Percentiles rank a stretch among this genome's conserved stretches.
phyloP scores from a whole-genome alignment of 1,140 invertebrate genomes.

The Brachionus rubens region DNA sequence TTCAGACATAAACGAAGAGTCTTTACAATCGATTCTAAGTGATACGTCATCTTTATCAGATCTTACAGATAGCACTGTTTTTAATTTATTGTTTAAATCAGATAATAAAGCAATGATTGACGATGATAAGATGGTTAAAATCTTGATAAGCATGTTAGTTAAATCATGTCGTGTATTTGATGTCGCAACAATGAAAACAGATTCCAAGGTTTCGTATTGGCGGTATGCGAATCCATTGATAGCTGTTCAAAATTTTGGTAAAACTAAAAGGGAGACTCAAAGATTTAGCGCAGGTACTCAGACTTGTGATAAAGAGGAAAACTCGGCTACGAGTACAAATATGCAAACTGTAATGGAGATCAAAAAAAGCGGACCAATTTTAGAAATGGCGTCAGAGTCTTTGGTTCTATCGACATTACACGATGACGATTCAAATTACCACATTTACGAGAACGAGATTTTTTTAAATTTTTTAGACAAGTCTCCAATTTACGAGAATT shows the following conservation, averaged over 20 bases:
- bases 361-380: neutral
- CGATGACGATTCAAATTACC: neutral
- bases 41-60: neutral
- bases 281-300: neutral
- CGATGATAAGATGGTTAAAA: constrained; percentile 31
- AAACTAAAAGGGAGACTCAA: neutral
- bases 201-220: neutral
- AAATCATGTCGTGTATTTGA: constrained; percentile 31
- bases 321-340: neutral
- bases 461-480: neutral
- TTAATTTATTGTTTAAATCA: neutral
- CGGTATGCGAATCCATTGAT: constrained; percentile 41
- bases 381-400: neutral
- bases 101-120: neutral
- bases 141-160: constrained; percentile 19
- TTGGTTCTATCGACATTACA: neutral
- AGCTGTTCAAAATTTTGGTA: neutral
- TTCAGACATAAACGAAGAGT: neutral
- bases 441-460: neutral
- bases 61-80: neutral
- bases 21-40: neutral
- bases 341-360: neutral
- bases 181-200: constrained; percentile 30
- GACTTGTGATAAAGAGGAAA: neutral
- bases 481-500: constrained; percentile 4